Percentiles rank a stretch among this genome's conserved stretches.
Evolutionary conservation across 2,113 vertebrate species (phyloP).

Genomic region (Pachycephala philippinensis): DNA sequence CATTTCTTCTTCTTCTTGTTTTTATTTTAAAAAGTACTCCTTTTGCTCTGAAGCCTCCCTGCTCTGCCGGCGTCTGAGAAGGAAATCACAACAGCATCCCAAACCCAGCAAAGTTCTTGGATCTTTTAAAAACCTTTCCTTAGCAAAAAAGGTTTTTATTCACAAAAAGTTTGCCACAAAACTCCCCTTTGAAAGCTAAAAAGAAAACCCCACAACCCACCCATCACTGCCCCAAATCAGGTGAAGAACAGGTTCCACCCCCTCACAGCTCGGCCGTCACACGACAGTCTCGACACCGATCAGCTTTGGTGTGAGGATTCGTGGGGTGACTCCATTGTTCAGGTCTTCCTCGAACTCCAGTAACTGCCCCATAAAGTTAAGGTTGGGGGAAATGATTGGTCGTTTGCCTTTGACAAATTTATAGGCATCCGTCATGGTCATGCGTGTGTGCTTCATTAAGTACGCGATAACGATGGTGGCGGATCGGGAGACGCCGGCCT

Average conservation of each 20-base stretch:
- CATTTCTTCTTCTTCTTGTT: background rate
- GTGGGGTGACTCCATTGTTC: slow-evolving; percentile 92
- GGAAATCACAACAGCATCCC: slow-evolving; percentile 40
- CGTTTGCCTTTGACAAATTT: slow-evolving; percentile 97
- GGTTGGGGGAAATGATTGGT: slow-evolving; percentile 98
- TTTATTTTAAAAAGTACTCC: slow-evolving; percentile 33
- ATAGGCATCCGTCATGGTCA: slow-evolving; percentile 99
- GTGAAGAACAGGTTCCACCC: background rate
- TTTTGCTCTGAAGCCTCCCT: slow-evolving; percentile 17
- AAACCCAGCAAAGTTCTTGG: slow-evolving; percentile 30
- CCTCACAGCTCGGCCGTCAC: slow-evolving; percentile 35
- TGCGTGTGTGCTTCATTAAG: slow-evolving; percentile 99
- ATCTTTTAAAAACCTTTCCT: slow-evolving; percentile 62
- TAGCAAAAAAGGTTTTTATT: slow-evolving; percentile 50
- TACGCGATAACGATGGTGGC: slow-evolving; percentile 98
- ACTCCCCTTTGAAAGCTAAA: background rate
- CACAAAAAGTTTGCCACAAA: slow-evolving; percentile 58
- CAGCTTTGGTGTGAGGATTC: slow-evolving; percentile 95
- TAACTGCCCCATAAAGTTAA: slow-evolving; percentile 99
- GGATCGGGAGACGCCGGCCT: slow-evolving; percentile 94
- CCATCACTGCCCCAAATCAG: background rate
- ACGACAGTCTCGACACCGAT: slow-evolving; percentile 91
- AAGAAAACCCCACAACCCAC: slow-evolving; percentile 8
- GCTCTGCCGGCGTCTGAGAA: background rate
- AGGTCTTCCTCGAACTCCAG: slow-evolving; percentile 98